These are phyloP conservation scores for Drosophila littoralis DNA, from an alignment of 1,140 invertebrate genomes.

Conservation along the genomic window DNA sequence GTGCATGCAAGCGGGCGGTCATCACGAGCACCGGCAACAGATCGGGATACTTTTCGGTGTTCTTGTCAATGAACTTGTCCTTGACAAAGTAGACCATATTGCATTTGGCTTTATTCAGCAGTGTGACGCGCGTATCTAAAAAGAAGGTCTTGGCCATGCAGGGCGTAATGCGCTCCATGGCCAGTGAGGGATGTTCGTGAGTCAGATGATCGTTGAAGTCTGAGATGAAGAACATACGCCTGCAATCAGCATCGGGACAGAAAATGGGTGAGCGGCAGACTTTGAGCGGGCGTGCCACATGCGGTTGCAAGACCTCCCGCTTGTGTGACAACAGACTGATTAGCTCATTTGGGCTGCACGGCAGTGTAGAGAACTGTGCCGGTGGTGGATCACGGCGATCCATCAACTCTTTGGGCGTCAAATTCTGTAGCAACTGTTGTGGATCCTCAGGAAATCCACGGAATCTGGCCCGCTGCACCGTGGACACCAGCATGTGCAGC, in stretches of 20 bases:
- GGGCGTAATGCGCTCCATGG: constrained; percentile 55
- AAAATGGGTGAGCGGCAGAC: constrained; percentile 50
- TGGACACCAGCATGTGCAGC: constrained; percentile 20
- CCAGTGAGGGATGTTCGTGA: constrained; percentile 51
- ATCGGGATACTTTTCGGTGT: constrained; percentile 29
- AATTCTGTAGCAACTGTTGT: constrained; percentile 1
- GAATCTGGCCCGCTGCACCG: constrained; percentile 39
- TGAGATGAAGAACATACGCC: constrained; percentile 53
- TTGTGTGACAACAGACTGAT: constrained; percentile 8
- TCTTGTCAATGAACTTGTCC: constrained; percentile 49
- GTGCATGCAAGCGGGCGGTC: constrained; percentile 42
- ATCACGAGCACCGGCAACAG: constrained; percentile 67
- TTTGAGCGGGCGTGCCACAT: constrained; percentile 3
- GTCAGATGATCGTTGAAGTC: constrained; percentile 65
- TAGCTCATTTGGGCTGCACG: constrained; percentile 25
- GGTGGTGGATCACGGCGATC: neutral
- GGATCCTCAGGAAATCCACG: constrained; percentile 33
- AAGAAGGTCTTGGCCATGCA: constrained; percentile 65
- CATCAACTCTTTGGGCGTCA: neutral
- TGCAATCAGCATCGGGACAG: constrained; percentile 62
- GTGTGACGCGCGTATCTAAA: constrained; percentile 45
- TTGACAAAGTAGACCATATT: constrained; percentile 62
- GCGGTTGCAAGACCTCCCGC: neutral
- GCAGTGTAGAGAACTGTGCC: constrained; percentile 40
- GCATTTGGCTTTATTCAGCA: constrained; percentile 50